Conservation (phyloP, 92 coral and sea anemone species). For the Micromussa lordhowensis region DNA sequence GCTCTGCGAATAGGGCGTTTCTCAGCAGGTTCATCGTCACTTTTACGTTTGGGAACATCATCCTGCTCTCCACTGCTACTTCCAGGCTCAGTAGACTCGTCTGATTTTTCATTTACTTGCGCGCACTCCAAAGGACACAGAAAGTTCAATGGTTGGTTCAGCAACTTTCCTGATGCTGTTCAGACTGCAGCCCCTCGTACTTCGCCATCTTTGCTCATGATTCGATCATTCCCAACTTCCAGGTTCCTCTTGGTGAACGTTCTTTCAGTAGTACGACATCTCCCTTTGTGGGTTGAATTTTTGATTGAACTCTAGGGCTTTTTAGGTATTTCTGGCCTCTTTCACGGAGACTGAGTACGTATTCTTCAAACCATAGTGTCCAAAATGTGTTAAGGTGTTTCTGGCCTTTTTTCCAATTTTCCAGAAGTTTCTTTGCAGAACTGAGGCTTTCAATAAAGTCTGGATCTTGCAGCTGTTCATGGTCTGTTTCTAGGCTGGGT, state of each 20-base stretch:
- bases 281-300: slow-evolving; percentile 27
- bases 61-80: neutral
- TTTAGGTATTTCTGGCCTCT: neutral
- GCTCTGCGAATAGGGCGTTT: neutral
- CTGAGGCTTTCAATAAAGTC: neutral
- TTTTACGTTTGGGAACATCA: neutral
- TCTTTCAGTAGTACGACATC: slow-evolving; percentile 40
- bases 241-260: slow-evolving; percentile 21
- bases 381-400: too few relatives aligned
- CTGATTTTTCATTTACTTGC: neutral
- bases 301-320: neutral
- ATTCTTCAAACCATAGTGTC: slow-evolving; percentile 45
- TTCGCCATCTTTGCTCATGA: slow-evolving; percentile 18
- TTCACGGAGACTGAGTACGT: neutral
- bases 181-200: slow-evolving; percentile 25
- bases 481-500: slow-evolving; percentile 20
- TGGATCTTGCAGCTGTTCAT: slow-evolving; percentile 27
- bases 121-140: too few relatives aligned
- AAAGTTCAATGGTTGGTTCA: slow-evolving; percentile 1
- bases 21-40: neutral
- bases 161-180: slow-evolving; percentile 24
- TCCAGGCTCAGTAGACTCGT: neutral
- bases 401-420: slow-evolving; percentile 11
- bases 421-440: slow-evolving; percentile 27
- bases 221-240: slow-evolving; percentile 16